Percentiles rank a stretch among this genome's conserved stretches.
phyloP scores from a whole-genome alignment of 2,113 vertebrate genomes.

The Anhinga anhinga region DNA sequence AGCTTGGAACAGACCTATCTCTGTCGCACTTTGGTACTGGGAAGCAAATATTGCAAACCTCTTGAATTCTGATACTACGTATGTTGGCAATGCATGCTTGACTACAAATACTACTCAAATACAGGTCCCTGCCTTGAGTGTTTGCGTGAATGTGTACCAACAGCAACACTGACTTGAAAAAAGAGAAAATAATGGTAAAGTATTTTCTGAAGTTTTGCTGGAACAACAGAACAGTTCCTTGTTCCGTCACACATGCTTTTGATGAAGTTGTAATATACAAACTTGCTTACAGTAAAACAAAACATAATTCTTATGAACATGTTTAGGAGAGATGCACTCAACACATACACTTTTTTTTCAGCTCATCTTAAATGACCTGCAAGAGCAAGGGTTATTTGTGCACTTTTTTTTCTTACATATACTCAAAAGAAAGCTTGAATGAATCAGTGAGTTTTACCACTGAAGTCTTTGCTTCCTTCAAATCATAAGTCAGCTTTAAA shows the following conservation, averaged over 20 bases:
- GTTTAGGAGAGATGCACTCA: background rate
- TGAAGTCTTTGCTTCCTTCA: background rate
- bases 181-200: background rate
- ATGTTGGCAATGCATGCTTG: background rate
- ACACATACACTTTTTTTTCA: background rate
- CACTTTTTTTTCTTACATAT: background rate
- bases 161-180: background rate
- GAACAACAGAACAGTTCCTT: background rate
- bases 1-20: background rate
- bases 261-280: background rate
- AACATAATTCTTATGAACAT: background rate
- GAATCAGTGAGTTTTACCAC: background rate
- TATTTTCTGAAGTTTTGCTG: background rate
- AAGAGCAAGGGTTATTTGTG: background rate
- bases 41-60: background rate
- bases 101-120: background rate
- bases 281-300: background rate
- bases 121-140: background rate
- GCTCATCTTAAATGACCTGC: background rate
- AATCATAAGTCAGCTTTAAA: background rate
- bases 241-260: background rate
- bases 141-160: background rate
- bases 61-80: background rate
- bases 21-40: background rate
- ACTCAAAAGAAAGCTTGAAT: background rate